Conservation (phyloP, 2,797 vertebrate species). For the Allobates femoralis region DNA sequence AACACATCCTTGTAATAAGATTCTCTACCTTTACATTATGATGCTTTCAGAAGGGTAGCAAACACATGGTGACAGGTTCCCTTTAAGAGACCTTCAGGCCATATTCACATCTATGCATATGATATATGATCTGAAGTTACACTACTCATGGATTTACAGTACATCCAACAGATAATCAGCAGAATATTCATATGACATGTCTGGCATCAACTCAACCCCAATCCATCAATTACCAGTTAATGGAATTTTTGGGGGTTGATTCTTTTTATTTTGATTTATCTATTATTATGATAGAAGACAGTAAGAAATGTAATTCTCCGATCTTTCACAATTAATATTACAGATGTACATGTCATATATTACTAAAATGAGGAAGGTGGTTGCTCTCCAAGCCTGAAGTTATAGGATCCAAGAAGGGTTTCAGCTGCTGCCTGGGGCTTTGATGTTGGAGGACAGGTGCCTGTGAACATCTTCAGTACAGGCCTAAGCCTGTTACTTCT, state of each 20-base stretch:
- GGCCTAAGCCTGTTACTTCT: constrained; percentile 24
- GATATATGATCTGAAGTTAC: too few species aligned
- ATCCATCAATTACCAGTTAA: background rate
- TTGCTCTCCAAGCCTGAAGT: background rate
- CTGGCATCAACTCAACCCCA: too few species aligned
- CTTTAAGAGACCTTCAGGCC: too few species aligned
- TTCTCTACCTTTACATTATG: too few species aligned
- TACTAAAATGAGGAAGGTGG: background rate
- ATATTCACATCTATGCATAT: too few species aligned
- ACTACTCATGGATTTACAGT: too few species aligned
- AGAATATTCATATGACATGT: too few species aligned
- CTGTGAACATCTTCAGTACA: constrained; percentile 36
- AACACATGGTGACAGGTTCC: too few species aligned
- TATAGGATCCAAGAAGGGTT: constrained; percentile 25
- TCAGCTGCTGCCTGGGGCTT: constrained; percentile 32
- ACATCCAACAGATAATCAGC: too few species aligned
- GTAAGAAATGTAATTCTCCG: background rate
- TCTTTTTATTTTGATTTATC: background rate
- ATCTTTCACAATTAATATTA: background rate
- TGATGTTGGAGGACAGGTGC: constrained; percentile 40
- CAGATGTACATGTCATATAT: constrained; percentile 2
- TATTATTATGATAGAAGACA: background rate
- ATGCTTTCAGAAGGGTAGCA: too few species aligned
- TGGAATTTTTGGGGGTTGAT: background rate
- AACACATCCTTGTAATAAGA: too few species aligned